These are phyloP conservation scores for Microctonus brassicae DNA, from an alignment of 2,888 invertebrate species.

Conservation along the genomic window DNA sequence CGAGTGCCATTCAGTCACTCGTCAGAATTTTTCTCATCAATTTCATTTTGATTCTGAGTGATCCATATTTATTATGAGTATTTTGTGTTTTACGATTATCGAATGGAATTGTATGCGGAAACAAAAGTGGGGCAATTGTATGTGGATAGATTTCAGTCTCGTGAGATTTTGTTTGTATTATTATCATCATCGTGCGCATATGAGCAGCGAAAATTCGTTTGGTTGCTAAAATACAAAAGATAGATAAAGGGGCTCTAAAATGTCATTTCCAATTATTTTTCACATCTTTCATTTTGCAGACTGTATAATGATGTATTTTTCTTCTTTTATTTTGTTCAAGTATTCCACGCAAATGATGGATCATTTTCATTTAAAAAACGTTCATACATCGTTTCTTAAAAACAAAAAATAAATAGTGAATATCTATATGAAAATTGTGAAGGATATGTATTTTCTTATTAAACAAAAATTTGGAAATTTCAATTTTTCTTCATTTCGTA, in stretches of 20 bases:
- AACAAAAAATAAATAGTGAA: too few relatives aligned
- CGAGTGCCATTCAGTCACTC: too few relatives aligned
- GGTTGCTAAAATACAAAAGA: constrained; percentile 18
- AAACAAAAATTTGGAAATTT: too few relatives aligned
- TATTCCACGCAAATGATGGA: background rate
- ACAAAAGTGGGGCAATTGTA: background rate
- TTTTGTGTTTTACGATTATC: background rate
- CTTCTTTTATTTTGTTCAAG: constrained; percentile 7
- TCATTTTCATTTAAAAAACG: constrained; percentile 1
- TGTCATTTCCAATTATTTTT: constrained; percentile 39
- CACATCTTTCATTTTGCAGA: constrained; percentile 16
- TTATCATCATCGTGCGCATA: background rate
- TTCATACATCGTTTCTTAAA: too few relatives aligned
- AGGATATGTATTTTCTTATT: too few relatives aligned
- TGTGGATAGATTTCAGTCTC: background rate
- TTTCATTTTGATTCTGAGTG: background rate
- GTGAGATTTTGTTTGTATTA: constrained; percentile 6
- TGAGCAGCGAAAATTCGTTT: constrained; percentile 20
- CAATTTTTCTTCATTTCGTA: too few relatives aligned
- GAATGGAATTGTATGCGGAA: background rate
- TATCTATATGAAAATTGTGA: too few relatives aligned
- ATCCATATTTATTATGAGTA: background rate
- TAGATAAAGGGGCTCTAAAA: constrained; percentile 22
- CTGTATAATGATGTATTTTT: constrained; percentile 33
- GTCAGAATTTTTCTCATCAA: background rate